These are phyloP conservation scores for Styela clava DNA, from an alignment of 23 tunicate species.

Conservation along the genomic window DNA sequence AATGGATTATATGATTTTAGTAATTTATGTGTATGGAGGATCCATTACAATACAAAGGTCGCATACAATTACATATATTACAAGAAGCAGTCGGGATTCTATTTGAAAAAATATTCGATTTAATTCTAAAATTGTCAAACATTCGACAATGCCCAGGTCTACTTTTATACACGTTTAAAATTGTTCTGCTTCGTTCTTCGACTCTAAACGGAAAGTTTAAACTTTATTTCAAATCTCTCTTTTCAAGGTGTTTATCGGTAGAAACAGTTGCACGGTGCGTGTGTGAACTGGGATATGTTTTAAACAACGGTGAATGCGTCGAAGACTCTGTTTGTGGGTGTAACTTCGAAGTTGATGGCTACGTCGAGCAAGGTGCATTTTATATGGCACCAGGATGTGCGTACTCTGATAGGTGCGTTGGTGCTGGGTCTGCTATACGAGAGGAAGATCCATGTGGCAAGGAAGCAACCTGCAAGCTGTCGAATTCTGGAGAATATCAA, in stretches of 20 bases:
- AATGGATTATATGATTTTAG: no score
- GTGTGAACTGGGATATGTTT: conserved; percentile 29
- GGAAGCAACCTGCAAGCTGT: not conserved
- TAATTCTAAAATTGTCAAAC: no score
- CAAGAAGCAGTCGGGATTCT: no score
- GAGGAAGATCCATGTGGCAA: conserved; percentile 1
- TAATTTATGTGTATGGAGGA: no score
- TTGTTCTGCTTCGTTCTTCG: no score
- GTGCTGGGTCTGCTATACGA: not conserved
- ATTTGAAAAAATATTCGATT: no score
- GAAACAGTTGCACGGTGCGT: not conserved
- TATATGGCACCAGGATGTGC: not conserved
- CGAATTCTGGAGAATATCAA: not conserved
- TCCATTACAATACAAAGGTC: no score
- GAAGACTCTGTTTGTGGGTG: conserved; percentile 20
- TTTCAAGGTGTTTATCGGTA: not conserved
- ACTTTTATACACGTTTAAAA: no score
- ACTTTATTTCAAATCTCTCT: no score
- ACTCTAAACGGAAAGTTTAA: no score
- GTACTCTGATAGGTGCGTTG: not conserved
- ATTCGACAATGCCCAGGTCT: no score
- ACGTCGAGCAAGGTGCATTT: conserved; percentile 13
- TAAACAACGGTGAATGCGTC: conserved; percentile 28
- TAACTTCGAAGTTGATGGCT: conserved; percentile 20
- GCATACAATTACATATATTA: no score